Base-by-base conservation (phyloP, 2,113 vertebrate species). In the Dipodomys stephensi region DNA sequence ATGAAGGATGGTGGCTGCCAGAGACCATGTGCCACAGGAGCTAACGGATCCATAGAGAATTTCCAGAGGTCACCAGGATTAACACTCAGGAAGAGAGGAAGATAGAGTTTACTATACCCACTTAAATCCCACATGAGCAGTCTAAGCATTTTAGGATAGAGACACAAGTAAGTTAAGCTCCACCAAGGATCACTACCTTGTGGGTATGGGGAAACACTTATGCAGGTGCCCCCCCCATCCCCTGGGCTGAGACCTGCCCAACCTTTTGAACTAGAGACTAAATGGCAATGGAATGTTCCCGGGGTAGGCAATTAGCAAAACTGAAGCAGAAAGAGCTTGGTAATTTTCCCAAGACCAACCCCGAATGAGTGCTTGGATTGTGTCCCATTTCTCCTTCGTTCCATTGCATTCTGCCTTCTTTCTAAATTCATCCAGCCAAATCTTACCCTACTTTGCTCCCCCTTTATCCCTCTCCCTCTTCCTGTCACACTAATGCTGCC, bases 311-410 rank as follows among this genome's bases (percentile, higher is more conserved):
- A 69, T 44, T 80, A 72, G 62, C 35, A n/a, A 90, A 87, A 74
- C n/a, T 4, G 80, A 79, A 80, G 30, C 78, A 23, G 6, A 7
- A 19, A 62, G 68, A 49, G 25, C 30, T 20, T 46, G n/a, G 73
- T 27, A 83, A 32, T 77, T n/a, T 12, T 30, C 8, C 44, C 15
- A 72, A 79, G 87, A n/a, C 28, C n/a, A 7, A 72, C 20, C 39
- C 15, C 0, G 0, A n/a, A 62, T 27, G n/a, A 1, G 7, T 7
- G 3, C 83, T 86, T 25, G 6, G 25, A 15, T 1, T 6, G 60
- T 20, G 73, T 32, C 20, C 65, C 7, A 5, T n/a, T 12, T n/a
- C 57, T 78, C 49, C 71, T 28, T 62, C 76, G 25, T 30, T 1
- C 30, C 1, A 1, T 3, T 15, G 9, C 22, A 6, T 53, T 67